Percentiles rank a stretch among this genome's conserved stretches.
Evolutionary conservation across 2,888 invertebrate species (phyloP).

Genomic region (Stegophylla sp.): DNA sequence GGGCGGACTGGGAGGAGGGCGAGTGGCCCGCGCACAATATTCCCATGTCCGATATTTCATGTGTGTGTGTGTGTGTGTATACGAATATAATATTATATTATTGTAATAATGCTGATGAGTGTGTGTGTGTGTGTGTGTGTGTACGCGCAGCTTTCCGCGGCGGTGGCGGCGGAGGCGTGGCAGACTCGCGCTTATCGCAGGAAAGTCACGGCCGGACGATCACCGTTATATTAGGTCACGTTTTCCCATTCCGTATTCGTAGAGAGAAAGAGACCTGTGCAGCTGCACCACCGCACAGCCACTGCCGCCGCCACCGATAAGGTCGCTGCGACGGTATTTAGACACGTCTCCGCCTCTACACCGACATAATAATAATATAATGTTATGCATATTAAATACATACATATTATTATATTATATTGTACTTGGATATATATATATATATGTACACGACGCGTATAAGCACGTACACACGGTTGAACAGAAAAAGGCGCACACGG

Average conservation of each 20-base stretch:
- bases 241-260: constrained; percentile 47
- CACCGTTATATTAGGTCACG: constrained; percentile 55
- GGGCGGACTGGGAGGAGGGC: neutral
- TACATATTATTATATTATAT: too few relatives aligned
- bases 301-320: constrained; percentile 31
- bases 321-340: constrained; percentile 10
- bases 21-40: neutral
- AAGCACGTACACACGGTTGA: neutral
- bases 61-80: neutral
- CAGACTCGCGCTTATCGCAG: constrained; percentile 27
- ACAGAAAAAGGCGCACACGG: neutral
- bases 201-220: constrained; percentile 54
- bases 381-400: too few relatives aligned
- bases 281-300: too few relatives aligned
- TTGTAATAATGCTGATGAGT: neutral
- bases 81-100: neutral
- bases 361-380: too few relatives aligned
- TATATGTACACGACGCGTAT: neutral
- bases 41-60: neutral
- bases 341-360: constrained; percentile 28
- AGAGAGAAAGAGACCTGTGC: too few relatives aligned
- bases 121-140: neutral
- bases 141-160: neutral
- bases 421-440: too few relatives aligned
- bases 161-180: constrained; percentile 31